Conservation (phyloP, 2,888 invertebrate genomes). For the Chironomus tentans region DNA sequence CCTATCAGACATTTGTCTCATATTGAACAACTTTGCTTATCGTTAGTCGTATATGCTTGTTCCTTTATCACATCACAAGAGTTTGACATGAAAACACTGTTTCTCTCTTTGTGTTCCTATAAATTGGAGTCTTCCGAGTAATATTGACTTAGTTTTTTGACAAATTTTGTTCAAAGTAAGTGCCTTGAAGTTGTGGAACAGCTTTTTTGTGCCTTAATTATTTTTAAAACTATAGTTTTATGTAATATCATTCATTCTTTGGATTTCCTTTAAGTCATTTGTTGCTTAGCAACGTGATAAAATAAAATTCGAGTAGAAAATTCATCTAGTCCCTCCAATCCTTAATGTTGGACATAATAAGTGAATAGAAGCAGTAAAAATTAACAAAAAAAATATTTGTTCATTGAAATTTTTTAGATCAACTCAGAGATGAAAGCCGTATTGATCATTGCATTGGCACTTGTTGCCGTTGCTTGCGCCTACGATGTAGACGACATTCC, state of each 20-base stretch:
- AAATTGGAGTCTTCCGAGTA: not conserved
- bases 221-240: no score
- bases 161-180: not conserved
- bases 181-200: not conserved
- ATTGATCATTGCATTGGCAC: not conserved
- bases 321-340: no score
- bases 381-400: no score
- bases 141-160: not conserved
- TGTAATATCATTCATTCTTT: no score
- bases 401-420: no score
- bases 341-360: no score
- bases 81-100: not conserved
- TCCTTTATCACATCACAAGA: not conserved
- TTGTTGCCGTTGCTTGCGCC: not conserved
- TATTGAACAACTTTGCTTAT: no score
- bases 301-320: no score
- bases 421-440: slow-evolving; percentile 10
- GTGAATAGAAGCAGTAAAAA: no score
- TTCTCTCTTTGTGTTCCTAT: not conserved
- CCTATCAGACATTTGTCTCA: no score
- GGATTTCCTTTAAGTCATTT: no score
- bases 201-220: not conserved
- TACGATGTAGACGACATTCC: slow-evolving; percentile 13
- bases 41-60: not conserved
- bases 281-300: no score